Evolutionary conservation across 2,888 invertebrate species (phyloP), one percentile per base, ranked within the genome.

Genomic region (Limulus polyphemus): DNA sequence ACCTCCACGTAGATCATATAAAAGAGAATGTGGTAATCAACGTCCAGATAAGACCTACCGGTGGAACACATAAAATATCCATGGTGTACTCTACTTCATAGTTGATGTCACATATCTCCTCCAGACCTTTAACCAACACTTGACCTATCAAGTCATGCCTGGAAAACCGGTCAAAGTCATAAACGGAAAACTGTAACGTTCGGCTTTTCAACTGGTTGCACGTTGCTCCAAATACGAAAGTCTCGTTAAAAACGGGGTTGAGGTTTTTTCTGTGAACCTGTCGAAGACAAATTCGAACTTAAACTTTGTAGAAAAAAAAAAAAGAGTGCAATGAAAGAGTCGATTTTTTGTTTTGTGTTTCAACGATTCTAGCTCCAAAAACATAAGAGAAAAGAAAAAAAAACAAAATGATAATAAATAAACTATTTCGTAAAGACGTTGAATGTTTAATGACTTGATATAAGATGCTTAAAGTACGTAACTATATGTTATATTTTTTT

Each of bases 141-240:
- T 90, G 87, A 1, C 91, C 90, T 69, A 91, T 90, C 65, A 90
- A 81, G 74, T 90, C 90, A 73, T 90, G 90, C 1, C 90, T 81
- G 47, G 89, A 89, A 79, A 90, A 90, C 58, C 90, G 83, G 75
- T 90, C 90, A 77, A 90, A 90, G 77, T 90, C 90, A 75, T 89
- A 90, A 10, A 90, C 86, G 9, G 88, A 88, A 77, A 90, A 90
- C 78, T 90, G 88, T 0, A 90, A 79, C 73, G 85, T 86, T 59
- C 88, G 81, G 67, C 85, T 83, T 0, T 83, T 80, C 10, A 91
- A 78, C 68, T 88, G 87, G 60, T 86, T 86, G 73, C 86, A 87
- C 0, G 83, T 80, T 0, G 90, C 87, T 70, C 86, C 87, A 77
- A 90, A 90, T 58, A 86, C 81, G 74, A 90, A 91, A 10, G 85